Percentiles rank a stretch among this genome's conserved stretches.
Evolutionary conservation across 2,113 vertebrate species (phyloP).

Genomic region (Chlamydotis undulata): DNA sequence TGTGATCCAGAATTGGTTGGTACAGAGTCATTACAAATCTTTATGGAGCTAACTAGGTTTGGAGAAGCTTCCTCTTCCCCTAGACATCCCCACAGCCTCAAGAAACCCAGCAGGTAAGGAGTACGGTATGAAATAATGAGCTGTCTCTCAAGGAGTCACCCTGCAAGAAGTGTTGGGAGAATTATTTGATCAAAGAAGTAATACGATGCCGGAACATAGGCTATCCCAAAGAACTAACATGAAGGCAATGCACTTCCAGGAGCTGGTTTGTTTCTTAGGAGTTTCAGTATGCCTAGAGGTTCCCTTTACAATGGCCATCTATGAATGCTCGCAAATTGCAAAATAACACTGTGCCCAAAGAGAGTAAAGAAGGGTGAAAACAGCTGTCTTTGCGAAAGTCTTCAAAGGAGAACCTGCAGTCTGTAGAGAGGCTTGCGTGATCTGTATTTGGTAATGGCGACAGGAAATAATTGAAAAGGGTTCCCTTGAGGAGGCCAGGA

Average conservation of each 20-base stretch:
- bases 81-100: background rate
- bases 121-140: background rate
- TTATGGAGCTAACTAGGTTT: background rate
- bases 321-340: background rate
- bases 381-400: background rate
- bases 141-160: background rate
- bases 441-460: background rate
- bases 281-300: background rate
- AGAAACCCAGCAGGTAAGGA: background rate
- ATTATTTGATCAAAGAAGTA: background rate
- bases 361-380: background rate
- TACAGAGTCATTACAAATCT: background rate
- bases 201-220: background rate
- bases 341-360: background rate
- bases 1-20: background rate
- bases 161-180: background rate
- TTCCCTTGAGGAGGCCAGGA: background rate
- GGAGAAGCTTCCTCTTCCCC: background rate
- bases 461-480: background rate
- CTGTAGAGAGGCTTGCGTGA: background rate
- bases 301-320: background rate
- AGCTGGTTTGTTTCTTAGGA: background rate
- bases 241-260: background rate
- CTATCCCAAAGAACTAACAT: background rate
- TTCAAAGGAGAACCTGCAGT: background rate